Evolutionary conservation across 2,113 vertebrate genomes (phyloP).

Genomic region (Gadus chalcogrammus): DNA sequence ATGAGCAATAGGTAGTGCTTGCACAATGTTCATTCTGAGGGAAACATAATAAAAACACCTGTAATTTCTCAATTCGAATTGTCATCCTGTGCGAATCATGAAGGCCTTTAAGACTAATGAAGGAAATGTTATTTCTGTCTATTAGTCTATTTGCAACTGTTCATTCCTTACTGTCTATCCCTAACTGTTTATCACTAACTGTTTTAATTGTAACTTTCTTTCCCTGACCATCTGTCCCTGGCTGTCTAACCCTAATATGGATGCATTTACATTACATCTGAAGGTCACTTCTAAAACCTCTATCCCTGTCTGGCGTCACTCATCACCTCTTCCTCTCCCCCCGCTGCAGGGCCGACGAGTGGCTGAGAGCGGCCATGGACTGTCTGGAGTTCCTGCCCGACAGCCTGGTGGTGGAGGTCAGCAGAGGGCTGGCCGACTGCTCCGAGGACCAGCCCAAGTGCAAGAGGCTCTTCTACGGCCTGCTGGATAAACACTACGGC

Average conservation of each 20-base stretch:
- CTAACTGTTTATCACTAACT: not conserved
- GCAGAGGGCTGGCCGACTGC: conserved; percentile 81
- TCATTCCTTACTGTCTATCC: not conserved
- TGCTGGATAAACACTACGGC: conserved; percentile 82
- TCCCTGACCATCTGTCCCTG: too few species aligned
- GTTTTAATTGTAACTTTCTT: not conserved
- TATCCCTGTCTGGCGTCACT: too few species aligned
- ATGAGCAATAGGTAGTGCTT: too few species aligned
- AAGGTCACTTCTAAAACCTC: too few species aligned
- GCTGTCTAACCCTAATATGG: too few species aligned
- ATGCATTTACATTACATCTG: too few species aligned
- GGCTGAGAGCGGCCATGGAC: conserved; percentile 88
- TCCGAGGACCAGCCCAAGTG: conserved; percentile 74
- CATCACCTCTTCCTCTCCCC: not conserved
- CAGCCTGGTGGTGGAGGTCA: conserved; percentile 88
- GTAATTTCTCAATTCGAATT: too few species aligned
- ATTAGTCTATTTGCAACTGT: not conserved
- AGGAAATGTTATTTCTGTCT: not conserved
- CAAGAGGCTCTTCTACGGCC: conserved; percentile 84
- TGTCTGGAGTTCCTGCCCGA: conserved; percentile 94
- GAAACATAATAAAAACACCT: too few species aligned
- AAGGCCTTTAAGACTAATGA: too few species aligned
- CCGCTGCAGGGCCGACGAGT: conserved; percentile 83
- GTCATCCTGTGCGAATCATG: too few species aligned
- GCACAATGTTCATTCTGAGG: too few species aligned